phyloP scores from a whole-genome alignment of 2,113 vertebrate genomes.

The Pristiophorus japonicus region DNA sequence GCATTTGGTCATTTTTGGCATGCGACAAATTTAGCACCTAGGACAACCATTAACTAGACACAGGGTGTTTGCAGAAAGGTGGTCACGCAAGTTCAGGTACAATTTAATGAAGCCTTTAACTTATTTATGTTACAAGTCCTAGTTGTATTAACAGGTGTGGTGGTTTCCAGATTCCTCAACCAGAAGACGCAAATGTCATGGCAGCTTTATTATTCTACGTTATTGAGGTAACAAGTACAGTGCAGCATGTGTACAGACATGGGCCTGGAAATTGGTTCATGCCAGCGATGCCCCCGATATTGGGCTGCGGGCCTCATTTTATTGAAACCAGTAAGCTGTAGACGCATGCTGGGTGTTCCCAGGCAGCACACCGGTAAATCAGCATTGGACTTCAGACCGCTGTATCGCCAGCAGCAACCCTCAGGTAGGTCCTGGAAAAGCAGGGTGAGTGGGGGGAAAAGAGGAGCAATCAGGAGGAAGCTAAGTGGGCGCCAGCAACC shows the following conservation, averaged over 20 bases:
- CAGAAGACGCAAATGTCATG: not conserved
- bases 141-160: not conserved
- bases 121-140: not conserved
- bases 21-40: not conserved
- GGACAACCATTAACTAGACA: not conserved
- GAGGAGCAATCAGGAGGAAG: not conserved
- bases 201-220: not conserved
- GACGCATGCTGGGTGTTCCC: not conserved
- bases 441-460: too few species aligned
- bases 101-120: not conserved
- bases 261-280: not conserved
- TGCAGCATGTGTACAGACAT: not conserved
- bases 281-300: not conserved
- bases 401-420: too few species aligned
- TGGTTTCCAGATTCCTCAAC: not conserved
- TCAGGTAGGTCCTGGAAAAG: too few species aligned
- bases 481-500: not conserved
- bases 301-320: not conserved
- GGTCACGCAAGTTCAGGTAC: not conserved
- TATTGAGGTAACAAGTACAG: not conserved
- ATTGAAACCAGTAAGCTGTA: not conserved
- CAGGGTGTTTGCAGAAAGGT: not conserved
- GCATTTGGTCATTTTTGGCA: not conserved
- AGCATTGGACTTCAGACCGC: not conserved
- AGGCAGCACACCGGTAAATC: not conserved